Evolutionary conservation across 2,888 invertebrate species (phyloP), one percentile per base, ranked within the genome.

Genomic region (Hirtodrosophila confusa): DNA sequence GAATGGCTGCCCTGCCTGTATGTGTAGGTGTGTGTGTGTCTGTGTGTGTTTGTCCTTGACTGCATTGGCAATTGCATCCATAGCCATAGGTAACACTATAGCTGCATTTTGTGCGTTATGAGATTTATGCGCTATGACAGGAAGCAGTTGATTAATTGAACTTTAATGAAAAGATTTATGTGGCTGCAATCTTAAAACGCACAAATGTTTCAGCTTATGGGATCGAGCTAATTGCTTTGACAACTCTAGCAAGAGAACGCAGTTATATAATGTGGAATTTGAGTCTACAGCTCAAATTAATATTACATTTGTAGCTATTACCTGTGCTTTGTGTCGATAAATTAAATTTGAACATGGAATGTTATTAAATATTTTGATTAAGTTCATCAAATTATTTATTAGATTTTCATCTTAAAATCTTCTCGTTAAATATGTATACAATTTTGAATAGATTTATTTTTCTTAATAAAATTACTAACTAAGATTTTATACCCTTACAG

Each of bases 121-220:
- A 77, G 87, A 84, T 84, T 85, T 85, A 85, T 85, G 85, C 71
- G 62, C 65, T 55, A 55, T 74, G 82, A 78, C 87, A 85, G 87
- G 87, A 85, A 69, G 68, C 74, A 54, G 66, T 73, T 87, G 85
- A 85, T 87, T 85, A 85, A 85, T 85, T 87, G 85, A 85, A 85
- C 85, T 86, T 82, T 85, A 85, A 87, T 85, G 71, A 78, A 78
- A 76, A 85, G 87, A 85, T 85, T 85, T 85, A 85, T 85, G 86
- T 75, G 78, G 66, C 58, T 75, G 77, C 83, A 74, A 77, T 82
- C 86, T 79, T 83, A 77, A 85, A 82, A 79, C 63, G 44, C 57
- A 45, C 47, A 64, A 39, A 39, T 17, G 53, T 49, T 45, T 45
- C 49, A 4, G 53, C 11, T 40, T 47, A 54, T 35, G 31, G 37